phyloP scores from a whole-genome alignment of 2,888 invertebrate genomes.

The Endomychus coccineus region DNA sequence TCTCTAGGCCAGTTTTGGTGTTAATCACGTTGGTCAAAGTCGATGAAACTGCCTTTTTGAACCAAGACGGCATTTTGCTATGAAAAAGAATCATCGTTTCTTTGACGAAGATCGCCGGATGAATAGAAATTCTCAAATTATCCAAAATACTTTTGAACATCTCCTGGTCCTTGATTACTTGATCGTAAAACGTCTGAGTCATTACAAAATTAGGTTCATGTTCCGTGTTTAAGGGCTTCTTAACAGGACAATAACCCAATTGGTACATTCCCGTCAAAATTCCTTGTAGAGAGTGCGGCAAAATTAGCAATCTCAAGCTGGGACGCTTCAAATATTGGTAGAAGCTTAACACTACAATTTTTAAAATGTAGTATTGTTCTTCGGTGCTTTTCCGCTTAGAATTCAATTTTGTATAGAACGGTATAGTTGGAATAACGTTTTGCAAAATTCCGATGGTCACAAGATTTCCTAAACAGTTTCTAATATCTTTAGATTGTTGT shows the following conservation, averaged over 20 bases:
- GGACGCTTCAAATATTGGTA: slow-evolving; percentile 45
- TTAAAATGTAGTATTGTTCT: slow-evolving; percentile 48
- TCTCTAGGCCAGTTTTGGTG: slow-evolving; percentile 55
- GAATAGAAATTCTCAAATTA: slow-evolving; percentile 49
- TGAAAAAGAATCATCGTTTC: slow-evolving; percentile 62
- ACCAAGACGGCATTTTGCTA: slow-evolving; percentile 54
- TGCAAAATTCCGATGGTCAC: slow-evolving; percentile 59
- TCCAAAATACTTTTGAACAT: slow-evolving; percentile 48
- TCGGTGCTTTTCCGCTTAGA: slow-evolving; percentile 35
- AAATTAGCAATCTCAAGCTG: slow-evolving; percentile 50
- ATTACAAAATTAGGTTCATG: slow-evolving; percentile 42
- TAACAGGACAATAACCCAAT: slow-evolving; percentile 58
- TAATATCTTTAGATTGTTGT: slow-evolving; percentile 56
- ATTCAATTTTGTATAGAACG: slow-evolving; percentile 21
- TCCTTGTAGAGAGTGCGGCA: slow-evolving; percentile 52
- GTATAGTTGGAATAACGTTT: slow-evolving; percentile 52
- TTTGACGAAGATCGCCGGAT: slow-evolving; percentile 56
- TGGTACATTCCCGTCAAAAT: slow-evolving; percentile 63
- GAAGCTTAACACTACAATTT: slow-evolving; percentile 47
- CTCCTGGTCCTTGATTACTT: slow-evolving; percentile 47
- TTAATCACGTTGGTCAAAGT: slow-evolving; percentile 55
- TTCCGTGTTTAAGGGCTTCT: slow-evolving; percentile 46
- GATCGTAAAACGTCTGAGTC: slow-evolving; percentile 50
- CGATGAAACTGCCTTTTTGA: slow-evolving; percentile 52
- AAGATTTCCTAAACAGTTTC: slow-evolving; percentile 55